A percentile compares a stretch with the other conserved stretches of the same genome.
phyloP scores from a whole-genome alignment of 1,140 invertebrate species.

The Brachionus plicatilis region DNA sequence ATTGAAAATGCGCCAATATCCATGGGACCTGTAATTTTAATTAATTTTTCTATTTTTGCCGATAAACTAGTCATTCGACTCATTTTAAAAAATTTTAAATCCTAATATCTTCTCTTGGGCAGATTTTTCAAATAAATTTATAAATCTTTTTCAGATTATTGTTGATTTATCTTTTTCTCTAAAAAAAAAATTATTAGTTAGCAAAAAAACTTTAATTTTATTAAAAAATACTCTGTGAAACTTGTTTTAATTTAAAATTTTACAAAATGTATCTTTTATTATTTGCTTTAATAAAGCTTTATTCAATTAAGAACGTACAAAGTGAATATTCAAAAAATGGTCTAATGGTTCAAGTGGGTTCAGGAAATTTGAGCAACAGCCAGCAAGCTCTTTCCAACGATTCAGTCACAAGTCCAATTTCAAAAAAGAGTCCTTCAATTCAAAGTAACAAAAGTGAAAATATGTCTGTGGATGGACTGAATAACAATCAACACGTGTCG shows the following conservation, averaged over 20 bases:
- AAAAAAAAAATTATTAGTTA: no score
- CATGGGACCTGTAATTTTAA: background rate
- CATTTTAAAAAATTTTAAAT: no score
- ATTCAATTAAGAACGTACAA: background rate
- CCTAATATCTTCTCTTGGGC: no score
- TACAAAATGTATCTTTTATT: background rate
- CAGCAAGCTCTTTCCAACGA: constrained; percentile 22
- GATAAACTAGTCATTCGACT: no score
- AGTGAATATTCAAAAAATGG: constrained; percentile 10
- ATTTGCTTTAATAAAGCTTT: background rate
- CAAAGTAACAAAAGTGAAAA: constrained; percentile 25
- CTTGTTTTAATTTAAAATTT: background rate
- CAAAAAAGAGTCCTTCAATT: background rate
- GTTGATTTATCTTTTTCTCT: no score
- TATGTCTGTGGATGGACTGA: constrained; percentile 14
- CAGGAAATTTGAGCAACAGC: background rate
- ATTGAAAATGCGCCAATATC: constrained; percentile 48
- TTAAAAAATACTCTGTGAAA: no score
- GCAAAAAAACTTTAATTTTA: no score
- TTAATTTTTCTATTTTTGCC: background rate
- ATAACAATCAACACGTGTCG: constrained; percentile 10
- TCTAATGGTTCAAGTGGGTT: constrained; percentile 9
- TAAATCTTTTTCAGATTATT: no score
- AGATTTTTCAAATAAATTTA: no score
- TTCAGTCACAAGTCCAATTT: background rate